A percentile compares a stretch with the other conserved stretches of the same genome.
These are phyloP conservation scores for Phrynocephalus versicolor DNA, from an alignment of 2,113 vertebrate genomes.

Conservation along the genomic window DNA sequence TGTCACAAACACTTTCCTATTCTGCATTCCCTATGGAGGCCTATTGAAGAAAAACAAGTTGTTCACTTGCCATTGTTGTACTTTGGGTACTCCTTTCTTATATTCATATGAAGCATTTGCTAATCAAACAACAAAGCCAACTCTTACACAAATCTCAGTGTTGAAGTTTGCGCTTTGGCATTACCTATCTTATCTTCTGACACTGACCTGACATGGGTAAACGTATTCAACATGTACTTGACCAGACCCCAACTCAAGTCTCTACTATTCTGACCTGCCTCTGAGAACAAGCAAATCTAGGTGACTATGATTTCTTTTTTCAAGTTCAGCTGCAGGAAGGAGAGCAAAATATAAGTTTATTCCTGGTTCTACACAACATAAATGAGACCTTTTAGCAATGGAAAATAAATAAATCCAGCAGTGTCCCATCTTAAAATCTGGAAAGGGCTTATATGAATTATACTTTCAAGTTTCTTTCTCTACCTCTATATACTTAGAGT, in stretches of 20 bases:
- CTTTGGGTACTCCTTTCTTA: background rate
- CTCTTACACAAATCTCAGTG: background rate
- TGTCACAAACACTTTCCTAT: background rate
- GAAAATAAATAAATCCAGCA: background rate
- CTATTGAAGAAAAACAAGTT: constrained; percentile 4
- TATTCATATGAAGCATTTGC: background rate
- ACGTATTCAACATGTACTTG: background rate
- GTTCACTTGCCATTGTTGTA: background rate
- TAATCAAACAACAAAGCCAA: background rate
- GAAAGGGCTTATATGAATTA: background rate
- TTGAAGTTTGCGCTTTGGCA: background rate
- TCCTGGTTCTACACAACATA: background rate
- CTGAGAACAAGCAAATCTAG: background rate
- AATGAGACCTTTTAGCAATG: background rate
- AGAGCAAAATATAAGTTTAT: background rate
- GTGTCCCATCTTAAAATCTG: background rate
- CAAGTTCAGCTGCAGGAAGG: background rate
- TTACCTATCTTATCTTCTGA: background rate
- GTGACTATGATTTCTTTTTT: background rate
- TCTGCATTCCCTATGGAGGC: background rate
- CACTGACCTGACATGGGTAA: background rate
- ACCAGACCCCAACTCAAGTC: background rate
- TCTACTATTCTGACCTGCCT: background rate
- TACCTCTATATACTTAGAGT: background rate
- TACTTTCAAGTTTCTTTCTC: background rate